phyloP scores from a whole-genome alignment of 2,888 invertebrate species.

The Acanthosepion lycidas region DNA sequence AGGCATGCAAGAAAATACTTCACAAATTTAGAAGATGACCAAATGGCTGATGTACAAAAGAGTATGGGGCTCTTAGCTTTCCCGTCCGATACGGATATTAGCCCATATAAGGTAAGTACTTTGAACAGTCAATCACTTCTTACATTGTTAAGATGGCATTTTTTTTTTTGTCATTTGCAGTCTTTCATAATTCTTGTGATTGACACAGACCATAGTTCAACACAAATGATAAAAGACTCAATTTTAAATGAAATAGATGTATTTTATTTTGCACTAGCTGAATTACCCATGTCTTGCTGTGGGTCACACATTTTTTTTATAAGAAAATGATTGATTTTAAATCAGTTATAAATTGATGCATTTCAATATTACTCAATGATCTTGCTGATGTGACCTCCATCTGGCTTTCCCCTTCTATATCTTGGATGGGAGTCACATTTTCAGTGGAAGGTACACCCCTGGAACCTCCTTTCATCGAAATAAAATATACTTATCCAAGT shows the following conservation, averaged over 20 bases:
- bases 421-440: too few species aligned
- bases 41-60: constrained; percentile 89
- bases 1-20: constrained; percentile 95
- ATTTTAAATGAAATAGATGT: background rate
- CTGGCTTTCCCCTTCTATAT: too few species aligned
- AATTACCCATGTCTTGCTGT: too few species aligned
- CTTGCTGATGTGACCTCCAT: too few species aligned
- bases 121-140: background rate
- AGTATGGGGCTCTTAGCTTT: constrained; percentile 97
- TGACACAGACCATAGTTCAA: background rate
- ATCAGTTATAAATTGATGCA: too few species aligned
- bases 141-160: background rate
- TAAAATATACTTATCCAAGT: too few species aligned
- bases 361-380: too few species aligned
- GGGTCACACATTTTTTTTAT: too few species aligned
- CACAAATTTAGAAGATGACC: constrained; percentile 88
- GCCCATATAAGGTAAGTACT: constrained; percentile 68
- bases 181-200: background rate
- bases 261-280: too few species aligned
- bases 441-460: too few species aligned
- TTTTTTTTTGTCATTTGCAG: background rate
- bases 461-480: too few species aligned
- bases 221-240: background rate
- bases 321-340: too few species aligned
- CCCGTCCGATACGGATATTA: constrained; percentile 73